These are phyloP conservation scores for Cryptocheilus praepositus DNA, from an alignment of 2,888 invertebrate genomes.

Conservation along the genomic window DNA sequence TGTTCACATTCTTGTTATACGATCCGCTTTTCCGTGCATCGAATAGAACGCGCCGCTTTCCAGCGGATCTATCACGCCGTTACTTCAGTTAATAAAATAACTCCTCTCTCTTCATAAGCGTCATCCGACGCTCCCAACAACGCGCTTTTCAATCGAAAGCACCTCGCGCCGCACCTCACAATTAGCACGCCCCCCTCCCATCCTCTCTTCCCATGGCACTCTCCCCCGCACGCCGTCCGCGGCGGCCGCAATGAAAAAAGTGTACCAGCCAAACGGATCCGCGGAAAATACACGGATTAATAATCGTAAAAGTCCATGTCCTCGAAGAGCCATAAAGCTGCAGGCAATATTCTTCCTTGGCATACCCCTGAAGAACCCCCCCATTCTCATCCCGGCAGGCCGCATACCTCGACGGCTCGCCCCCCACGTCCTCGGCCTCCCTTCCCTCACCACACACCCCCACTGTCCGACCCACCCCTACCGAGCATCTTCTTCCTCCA, in stretches of 20 bases:
- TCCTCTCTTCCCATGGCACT: too few species aligned
- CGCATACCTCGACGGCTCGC: conserved; percentile 1
- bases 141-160: too few species aligned
- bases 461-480: conserved; percentile 12
- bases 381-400: background rate
- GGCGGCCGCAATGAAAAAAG: background rate
- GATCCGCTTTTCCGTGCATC: background rate
- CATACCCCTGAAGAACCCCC: conserved; percentile 14
- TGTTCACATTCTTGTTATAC: too few species aligned
- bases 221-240: too few species aligned
- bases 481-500: conserved; percentile 15
- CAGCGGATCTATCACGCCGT: too few species aligned
- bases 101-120: too few species aligned
- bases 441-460: background rate
- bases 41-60: background rate
- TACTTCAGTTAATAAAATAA: too few species aligned
- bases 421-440: background rate
- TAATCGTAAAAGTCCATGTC: conserved; percentile 66
- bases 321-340: conserved; percentile 61
- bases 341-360: conserved; percentile 59
- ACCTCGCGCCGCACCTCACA: too few species aligned
- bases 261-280: conserved; percentile 19
- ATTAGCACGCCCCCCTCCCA: too few species aligned
- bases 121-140: too few species aligned
- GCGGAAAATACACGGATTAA: conserved; percentile 62